Evolutionary conservation across 2,797 vertebrate species (phyloP).

Genomic region (Bovichtus variegatus): DNA sequence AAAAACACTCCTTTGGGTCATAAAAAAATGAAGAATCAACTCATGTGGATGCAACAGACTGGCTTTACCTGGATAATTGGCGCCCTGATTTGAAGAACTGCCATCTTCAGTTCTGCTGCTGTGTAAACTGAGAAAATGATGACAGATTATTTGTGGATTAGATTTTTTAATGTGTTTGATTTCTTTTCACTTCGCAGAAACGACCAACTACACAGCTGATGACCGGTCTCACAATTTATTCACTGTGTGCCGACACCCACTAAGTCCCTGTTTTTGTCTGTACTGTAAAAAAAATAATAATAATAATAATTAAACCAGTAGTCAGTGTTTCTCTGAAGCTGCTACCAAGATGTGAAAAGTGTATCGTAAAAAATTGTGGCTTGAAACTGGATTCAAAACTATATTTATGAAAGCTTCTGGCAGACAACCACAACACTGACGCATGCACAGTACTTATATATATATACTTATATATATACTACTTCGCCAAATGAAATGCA

Average conservation of each 20-base stretch:
- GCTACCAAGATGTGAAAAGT: too few species aligned
- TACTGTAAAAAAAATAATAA: too few species aligned
- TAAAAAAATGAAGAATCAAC: neutral
- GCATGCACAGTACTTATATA: too few species aligned
- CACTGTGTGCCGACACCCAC: neutral
- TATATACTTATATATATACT: too few species aligned
- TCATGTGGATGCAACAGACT: neutral
- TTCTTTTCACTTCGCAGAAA: neutral
- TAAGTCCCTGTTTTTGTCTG: neutral
- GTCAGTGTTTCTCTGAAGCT: too few species aligned
- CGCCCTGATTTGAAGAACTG: constrained; percentile 93
- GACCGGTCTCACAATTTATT: neutral
- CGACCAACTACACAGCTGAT: neutral
- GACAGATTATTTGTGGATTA: neutral
- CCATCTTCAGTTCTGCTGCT: constrained; percentile 87
- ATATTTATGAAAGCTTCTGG: too few species aligned
- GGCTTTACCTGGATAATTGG: constrained; percentile 92
- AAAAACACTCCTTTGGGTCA: neutral
- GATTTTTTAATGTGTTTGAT: neutral
- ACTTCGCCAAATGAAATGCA: too few species aligned
- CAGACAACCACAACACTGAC: too few species aligned
- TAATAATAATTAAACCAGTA: too few species aligned
- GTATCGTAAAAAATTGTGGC: too few species aligned
- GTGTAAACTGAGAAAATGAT: constrained; percentile 87
- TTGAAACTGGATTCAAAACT: too few species aligned